Percentiles rank a stretch among this genome's conserved stretches.
phyloP scores from a whole-genome alignment of 2,113 vertebrate genomes.

The Ophiodon elongatus region DNA sequence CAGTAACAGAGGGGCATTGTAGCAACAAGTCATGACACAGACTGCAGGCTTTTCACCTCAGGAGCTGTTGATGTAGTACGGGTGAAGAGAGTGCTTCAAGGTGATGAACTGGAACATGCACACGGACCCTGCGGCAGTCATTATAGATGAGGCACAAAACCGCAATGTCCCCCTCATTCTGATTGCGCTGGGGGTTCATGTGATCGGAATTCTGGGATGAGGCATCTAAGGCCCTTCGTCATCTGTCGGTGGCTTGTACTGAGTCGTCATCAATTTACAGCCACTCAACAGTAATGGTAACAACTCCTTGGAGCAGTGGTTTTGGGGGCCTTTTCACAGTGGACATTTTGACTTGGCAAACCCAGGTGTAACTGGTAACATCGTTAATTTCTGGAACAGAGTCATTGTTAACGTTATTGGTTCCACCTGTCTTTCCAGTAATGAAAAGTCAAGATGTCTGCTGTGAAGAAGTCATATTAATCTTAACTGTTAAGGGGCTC shows the following conservation, averaged over 20 bases:
- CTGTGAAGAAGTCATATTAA: not conserved
- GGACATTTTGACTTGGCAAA: not conserved
- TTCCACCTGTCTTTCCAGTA: not conserved
- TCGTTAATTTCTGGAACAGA: not conserved
- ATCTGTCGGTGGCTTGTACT: not conserved
- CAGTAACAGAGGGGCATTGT: constrained; percentile 21
- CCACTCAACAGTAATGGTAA: not conserved
- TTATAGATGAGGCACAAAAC: constrained; percentile 19
- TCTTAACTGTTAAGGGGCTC: not conserved
- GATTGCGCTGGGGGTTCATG: constrained; percentile 14
- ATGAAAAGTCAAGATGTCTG: not conserved
- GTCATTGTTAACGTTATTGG: not conserved
- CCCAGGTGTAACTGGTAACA: not conserved
- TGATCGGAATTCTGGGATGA: not conserved
- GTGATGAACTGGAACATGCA: constrained; percentile 24
- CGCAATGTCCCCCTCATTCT: not conserved
- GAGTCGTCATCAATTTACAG: not conserved
- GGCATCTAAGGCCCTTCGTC: not conserved
- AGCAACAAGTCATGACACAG: constrained; percentile 37
- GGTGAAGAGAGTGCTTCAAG: constrained; percentile 11
- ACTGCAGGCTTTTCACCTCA: constrained; percentile 3
- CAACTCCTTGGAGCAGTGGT: not conserved
- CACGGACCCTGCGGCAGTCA: not conserved
- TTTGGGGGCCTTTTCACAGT: not conserved
- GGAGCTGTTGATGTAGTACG: constrained; percentile 13